Conservation (phyloP, 2,888 invertebrate species). For the Drosophila lutescens region DNA sequence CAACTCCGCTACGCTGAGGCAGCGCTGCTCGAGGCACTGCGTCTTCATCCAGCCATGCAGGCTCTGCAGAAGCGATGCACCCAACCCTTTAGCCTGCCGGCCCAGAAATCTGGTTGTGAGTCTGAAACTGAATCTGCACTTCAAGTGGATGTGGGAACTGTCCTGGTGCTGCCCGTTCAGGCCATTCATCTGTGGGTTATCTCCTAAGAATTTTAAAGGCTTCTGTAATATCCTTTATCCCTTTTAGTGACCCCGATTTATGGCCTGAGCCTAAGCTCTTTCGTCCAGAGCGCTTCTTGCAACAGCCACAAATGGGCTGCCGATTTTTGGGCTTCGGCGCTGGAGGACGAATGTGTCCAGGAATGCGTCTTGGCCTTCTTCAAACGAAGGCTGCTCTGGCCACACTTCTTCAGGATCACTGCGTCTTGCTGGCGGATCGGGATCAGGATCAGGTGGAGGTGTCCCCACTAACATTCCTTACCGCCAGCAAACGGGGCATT, state of each 20-base stretch:
- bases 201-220: background rate
- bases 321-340: conserved; percentile 76
- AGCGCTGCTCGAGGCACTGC: conserved; percentile 72
- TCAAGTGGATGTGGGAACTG: conserved; percentile 54
- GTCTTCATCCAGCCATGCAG: conserved; percentile 75
- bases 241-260: conserved; percentile 61
- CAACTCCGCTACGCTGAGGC: conserved; percentile 72
- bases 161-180: conserved; percentile 72
- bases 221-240: background rate
- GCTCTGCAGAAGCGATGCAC: conserved; percentile 76
- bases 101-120: conserved; percentile 39
- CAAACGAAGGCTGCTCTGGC: conserved; percentile 75
- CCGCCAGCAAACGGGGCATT: conserved; percentile 65
- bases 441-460: conserved; percentile 43
- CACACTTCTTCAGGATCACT: conserved; percentile 59
- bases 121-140: background rate
- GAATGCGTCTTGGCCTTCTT: conserved; percentile 71
- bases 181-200: conserved; percentile 72
- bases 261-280: conserved; percentile 64
- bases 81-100: conserved; percentile 58
- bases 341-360: conserved; percentile 80
- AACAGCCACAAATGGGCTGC: conserved; percentile 44
- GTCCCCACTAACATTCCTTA: conserved; percentile 71
- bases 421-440: conserved; percentile 48
- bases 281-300: conserved; percentile 67